Evolutionary conservation across 2,113 vertebrate genomes (phyloP).

Genomic region (Engraulis encrasicolus): DNA sequence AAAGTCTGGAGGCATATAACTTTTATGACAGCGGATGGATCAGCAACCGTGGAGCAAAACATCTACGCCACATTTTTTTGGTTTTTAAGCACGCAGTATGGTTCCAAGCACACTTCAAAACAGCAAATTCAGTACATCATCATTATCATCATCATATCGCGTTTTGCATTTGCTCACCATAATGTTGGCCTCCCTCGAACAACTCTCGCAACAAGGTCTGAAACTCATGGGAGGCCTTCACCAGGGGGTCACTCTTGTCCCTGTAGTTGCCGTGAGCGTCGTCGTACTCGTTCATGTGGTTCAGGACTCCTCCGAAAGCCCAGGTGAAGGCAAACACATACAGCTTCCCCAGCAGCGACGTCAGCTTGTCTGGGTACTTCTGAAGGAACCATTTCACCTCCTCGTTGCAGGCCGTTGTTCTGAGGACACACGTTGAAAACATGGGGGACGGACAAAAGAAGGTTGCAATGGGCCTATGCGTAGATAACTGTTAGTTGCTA

Average conservation of each 20-base stretch:
- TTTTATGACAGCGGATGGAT: slow-evolving; percentile 33
- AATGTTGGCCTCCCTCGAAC: slow-evolving; percentile 59
- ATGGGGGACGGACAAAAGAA: no score
- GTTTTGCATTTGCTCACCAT: slow-evolving; percentile 33
- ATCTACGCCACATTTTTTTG: no score
- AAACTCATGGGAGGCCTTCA: slow-evolving; percentile 58
- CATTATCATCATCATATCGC: neutral
- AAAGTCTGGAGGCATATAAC: slow-evolving; percentile 35
- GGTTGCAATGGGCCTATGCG: no score
- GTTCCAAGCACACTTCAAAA: neutral
- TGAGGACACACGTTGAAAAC: neutral
- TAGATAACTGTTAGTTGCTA: no score
- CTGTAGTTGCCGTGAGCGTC: slow-evolving; percentile 45
- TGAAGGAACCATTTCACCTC: slow-evolving; percentile 52
- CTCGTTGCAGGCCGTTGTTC: fast-evolving
- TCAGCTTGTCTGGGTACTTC: slow-evolving; percentile 59
- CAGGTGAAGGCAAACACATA: slow-evolving; percentile 66
- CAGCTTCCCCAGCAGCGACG: slow-evolving; percentile 56
- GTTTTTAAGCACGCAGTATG: no score
- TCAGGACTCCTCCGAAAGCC: slow-evolving; percentile 63
- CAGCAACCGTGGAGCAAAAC: slow-evolving; percentile 15
- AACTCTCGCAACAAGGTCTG: slow-evolving; percentile 56
- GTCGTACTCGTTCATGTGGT: slow-evolving; percentile 57
- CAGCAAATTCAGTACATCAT: neutral
- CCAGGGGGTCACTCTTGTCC: slow-evolving; percentile 38